Evolutionary conservation across 2,888 invertebrate genomes (phyloP).

Genomic region (Uloborus plumipes): DNA sequence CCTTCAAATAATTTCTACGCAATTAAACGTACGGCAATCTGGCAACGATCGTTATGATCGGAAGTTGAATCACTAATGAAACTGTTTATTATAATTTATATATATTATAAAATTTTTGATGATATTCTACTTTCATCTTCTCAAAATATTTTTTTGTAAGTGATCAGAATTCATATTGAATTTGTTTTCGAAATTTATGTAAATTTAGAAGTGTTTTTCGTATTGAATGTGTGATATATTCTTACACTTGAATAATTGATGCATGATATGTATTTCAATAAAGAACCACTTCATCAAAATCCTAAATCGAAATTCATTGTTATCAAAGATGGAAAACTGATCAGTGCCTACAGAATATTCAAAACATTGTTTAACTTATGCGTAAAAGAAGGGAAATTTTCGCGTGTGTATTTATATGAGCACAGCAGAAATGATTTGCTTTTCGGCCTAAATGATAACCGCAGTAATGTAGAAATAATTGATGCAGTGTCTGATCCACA

Average conservation of each 20-base stretch:
- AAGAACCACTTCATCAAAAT: constrained; percentile 34
- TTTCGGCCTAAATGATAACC: not conserved
- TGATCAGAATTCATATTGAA: constrained; percentile 1
- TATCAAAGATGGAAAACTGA: constrained; percentile 17
- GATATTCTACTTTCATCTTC: not conserved
- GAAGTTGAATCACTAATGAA: constrained; percentile 37
- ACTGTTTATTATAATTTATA: constrained; percentile 28
- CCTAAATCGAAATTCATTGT: constrained; percentile 40
- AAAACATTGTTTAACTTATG: constrained; percentile 30
- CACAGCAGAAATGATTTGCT: constrained; percentile 14
- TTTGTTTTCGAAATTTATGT: no score
- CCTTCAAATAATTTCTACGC: no score
- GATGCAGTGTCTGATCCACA: constrained; percentile 28
- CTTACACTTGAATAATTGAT: no score
- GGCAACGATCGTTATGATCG: constrained; percentile 28
- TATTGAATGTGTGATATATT: no score
- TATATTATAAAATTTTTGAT: not conserved
- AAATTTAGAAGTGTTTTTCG: no score
- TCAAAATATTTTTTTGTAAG: constrained; percentile 30
- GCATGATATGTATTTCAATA: constrained; percentile 25
- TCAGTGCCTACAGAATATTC: constrained; percentile 20
- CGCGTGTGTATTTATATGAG: constrained; percentile 16
- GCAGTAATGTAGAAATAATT: not conserved
- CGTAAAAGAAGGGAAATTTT: constrained; percentile 9
- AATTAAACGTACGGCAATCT: not conserved